These are phyloP conservation scores for Potamilus streckersoni DNA, from an alignment of 1,140 invertebrate genomes.

Conservation along the genomic window DNA sequence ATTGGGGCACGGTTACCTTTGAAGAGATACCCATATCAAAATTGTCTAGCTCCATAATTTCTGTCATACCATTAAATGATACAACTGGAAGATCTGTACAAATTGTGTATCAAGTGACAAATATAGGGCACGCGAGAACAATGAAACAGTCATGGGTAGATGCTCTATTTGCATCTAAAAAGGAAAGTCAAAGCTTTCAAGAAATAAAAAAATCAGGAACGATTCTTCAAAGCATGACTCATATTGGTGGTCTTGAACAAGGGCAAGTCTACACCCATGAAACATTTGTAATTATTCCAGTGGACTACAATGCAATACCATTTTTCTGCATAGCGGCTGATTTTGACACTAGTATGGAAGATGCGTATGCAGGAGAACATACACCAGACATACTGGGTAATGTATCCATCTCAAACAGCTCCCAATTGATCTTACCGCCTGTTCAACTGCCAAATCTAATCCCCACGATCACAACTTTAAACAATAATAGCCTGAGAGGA, in stretches of 20 bases:
- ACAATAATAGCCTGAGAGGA: neutral
- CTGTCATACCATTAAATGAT: neutral
- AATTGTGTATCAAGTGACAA: neutral
- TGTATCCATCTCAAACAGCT: neutral
- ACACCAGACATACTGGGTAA: neutral
- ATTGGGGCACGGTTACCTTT: neutral
- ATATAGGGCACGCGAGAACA: constrained; percentile 4
- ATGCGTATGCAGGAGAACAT: neutral
- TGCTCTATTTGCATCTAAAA: constrained; percentile 4
- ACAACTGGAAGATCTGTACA: neutral
- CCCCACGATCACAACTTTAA: constrained; percentile 1
- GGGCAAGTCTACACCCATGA: neutral
- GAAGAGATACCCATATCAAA: neutral
- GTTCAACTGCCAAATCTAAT: constrained; percentile 1
- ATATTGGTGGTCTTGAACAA: neutral
- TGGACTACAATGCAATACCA: neutral
- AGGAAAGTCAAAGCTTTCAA: neutral
- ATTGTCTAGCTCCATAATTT: neutral
- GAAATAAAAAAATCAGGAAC: neutral
- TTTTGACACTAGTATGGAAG: neutral
- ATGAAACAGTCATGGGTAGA: constrained; percentile 3
- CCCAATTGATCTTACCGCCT: neutral
- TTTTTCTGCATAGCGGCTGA: neutral
- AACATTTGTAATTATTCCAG: neutral
- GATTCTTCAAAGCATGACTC: neutral